Base-by-base conservation (phyloP, 1,140 invertebrate genomes). In the Zophobas atratus region DNA sequence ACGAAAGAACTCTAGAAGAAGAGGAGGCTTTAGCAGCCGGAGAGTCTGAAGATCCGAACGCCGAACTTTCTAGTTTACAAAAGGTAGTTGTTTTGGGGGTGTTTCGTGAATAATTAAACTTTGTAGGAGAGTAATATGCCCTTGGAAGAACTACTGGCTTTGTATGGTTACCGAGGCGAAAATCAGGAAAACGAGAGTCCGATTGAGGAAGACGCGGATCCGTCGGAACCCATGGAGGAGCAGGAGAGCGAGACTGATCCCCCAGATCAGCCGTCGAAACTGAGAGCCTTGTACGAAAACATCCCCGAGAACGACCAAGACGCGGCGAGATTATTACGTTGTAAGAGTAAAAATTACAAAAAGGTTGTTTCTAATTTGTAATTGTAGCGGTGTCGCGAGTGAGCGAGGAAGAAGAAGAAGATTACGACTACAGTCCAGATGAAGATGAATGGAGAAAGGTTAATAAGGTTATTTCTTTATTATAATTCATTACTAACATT, bases 1-100 rank as follows among this genome's bases (percentile, higher is more conserved):
- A 98, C 89, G 97, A 99, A 86, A 90, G 94, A 84, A 99, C 97
- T 56, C 85, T 98, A 83, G 97, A 98, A 86, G 97, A 98, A 89
- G 97, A 98, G 90, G 97, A 99, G 90, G 96, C 95, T 41, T 88
- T 98, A 85, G 96, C 96, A 84, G 94, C 94, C 79, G 91, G 92
- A 81, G 95, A 96, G 87, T 86, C 90, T 46, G 89, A 91, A 80
- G 95, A 96, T 87, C 93, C 94, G 43, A 91, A 94, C 82, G 94
- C 94, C 84, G 97, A 98, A 88, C 89, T 98, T 56, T 94, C 94
- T 80, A 96, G 94, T 86, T 89, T 98, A 60, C 93, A 96, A 85
- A 93, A 93, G 85, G 96, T 97, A 88, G 84, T 35, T 60, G n/a
- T 76, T 46, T 46, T 46, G 43, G 3, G 8, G 3, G 8, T 46